Conservation (phyloP, 2,888 invertebrate species). For the Spilosoma lubricipeda region DNA sequence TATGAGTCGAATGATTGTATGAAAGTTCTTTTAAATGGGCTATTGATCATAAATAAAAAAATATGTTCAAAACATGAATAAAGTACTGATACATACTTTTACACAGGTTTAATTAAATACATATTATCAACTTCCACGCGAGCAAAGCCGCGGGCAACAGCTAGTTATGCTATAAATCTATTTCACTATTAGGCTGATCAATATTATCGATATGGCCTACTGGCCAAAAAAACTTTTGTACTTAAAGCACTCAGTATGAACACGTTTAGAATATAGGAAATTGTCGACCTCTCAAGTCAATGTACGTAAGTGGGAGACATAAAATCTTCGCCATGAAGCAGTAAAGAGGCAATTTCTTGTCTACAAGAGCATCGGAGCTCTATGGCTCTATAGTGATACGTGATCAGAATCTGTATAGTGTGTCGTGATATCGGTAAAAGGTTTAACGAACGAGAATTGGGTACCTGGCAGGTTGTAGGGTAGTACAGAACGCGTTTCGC, state of each 20-base stretch:
- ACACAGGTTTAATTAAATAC: no score
- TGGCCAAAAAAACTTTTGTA: no score
- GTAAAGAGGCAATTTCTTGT: slow-evolving; percentile 80
- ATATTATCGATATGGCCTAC: slow-evolving; percentile 32
- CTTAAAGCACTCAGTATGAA: slow-evolving; percentile 44
- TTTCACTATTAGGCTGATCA: neutral
- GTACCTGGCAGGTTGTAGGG: slow-evolving; percentile 36
- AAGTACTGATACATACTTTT: no score
- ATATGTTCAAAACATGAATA: no score
- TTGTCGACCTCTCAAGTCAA: slow-evolving; percentile 73
- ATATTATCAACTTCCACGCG: no score
- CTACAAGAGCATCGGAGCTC: slow-evolving; percentile 68
- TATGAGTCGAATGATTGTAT: no score
- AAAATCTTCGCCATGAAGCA: slow-evolving; percentile 75
- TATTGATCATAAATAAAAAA: no score
- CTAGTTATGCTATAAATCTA: no score
- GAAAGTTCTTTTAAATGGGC: no score
- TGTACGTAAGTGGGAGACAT: slow-evolving; percentile 76
- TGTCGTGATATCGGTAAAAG: slow-evolving; percentile 43
- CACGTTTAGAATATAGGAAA: slow-evolving; percentile 69
- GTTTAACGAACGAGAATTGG: slow-evolving; percentile 44
- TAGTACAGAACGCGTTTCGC: slow-evolving; percentile 31
- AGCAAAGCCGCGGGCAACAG: no score
- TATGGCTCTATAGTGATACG: slow-evolving; percentile 68
- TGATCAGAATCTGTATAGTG: slow-evolving; percentile 64